Conservation (phyloP, 2,888 invertebrate species). For the Pyrrhia umbra region DNA sequence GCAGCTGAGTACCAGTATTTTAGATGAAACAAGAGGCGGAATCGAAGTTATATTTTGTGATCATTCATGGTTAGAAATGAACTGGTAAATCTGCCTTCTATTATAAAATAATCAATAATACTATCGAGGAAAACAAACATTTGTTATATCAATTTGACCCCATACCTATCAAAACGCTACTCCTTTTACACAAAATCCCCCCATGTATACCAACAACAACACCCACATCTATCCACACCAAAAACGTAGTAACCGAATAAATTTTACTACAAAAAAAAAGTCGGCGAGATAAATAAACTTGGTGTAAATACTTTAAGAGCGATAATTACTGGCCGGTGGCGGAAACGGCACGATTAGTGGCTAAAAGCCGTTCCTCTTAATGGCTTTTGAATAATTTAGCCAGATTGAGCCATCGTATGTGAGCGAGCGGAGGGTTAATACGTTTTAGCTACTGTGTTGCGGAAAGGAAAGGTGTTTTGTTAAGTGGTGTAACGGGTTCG, state of each 20-base stretch:
- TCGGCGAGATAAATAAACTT: slow-evolving; percentile 67
- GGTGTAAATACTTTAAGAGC: slow-evolving; percentile 55
- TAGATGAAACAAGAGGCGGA: no score
- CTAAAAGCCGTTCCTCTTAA: slow-evolving; percentile 78
- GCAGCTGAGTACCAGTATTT: no score
- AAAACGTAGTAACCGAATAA: slow-evolving; percentile 58
- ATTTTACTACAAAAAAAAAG: slow-evolving; percentile 61
- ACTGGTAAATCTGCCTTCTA: no score
- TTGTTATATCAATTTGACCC: not conserved
- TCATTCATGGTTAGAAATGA: no score
- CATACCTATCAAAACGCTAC: no score
- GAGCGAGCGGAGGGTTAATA: slow-evolving; percentile 34
- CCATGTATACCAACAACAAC: slow-evolving; percentile 66
- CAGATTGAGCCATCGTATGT: slow-evolving; percentile 66
- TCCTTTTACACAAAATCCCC: not conserved
- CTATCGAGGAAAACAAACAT: no score
- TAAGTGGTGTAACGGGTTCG: slow-evolving; percentile 55
- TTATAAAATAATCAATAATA: no score
- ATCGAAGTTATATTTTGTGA: no score
- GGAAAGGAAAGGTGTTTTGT: slow-evolving; percentile 48
- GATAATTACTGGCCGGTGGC: slow-evolving; percentile 71
- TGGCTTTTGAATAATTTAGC: slow-evolving; percentile 80
- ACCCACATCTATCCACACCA: slow-evolving; percentile 64
- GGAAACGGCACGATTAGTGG: slow-evolving; percentile 84
- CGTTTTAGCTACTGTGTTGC: slow-evolving; percentile 52